Conservation (phyloP, 1,140 invertebrate species). For the Drosophila prosaltans region DNA sequence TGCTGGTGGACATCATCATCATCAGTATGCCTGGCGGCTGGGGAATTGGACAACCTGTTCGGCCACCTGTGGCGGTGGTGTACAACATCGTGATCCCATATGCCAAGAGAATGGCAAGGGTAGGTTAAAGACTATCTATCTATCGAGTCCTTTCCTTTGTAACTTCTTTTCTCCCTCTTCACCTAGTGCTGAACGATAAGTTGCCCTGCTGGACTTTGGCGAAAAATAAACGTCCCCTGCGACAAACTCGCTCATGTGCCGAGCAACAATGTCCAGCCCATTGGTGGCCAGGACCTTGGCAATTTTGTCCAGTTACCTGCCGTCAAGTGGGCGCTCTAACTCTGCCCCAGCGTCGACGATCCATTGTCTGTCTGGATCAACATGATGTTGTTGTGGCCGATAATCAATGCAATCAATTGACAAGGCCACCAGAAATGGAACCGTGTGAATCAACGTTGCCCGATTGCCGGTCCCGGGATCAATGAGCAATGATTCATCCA, state of each 20-base stretch:
- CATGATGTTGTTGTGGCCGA: slow-evolving; percentile 88
- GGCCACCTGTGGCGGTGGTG: slow-evolving; percentile 93
- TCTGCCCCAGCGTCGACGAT: slow-evolving; percentile 86
- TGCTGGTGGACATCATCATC: slow-evolving; percentile 82
- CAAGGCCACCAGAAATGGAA: slow-evolving; percentile 86
- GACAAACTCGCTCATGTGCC: slow-evolving; percentile 87
- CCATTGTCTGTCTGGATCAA: slow-evolving; percentile 89
- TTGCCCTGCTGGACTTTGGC: slow-evolving; percentile 86
- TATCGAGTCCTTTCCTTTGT: too few species aligned
- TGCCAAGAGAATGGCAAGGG: slow-evolving; percentile 88
- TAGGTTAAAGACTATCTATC: slow-evolving; percentile 21
- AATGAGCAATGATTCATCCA: not conserved
- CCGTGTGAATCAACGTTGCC: slow-evolving; percentile 86
- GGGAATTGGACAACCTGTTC: slow-evolving; percentile 89
- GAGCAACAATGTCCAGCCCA: slow-evolving; percentile 89
- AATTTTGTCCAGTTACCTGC: slow-evolving; percentile 91
- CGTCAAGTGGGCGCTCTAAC: slow-evolving; percentile 76
- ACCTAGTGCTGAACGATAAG: slow-evolving; percentile 86
- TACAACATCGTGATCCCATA: slow-evolving; percentile 87
- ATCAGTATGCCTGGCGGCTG: slow-evolving; percentile 90
- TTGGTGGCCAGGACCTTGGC: slow-evolving; percentile 93
- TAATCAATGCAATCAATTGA: slow-evolving; percentile 85
- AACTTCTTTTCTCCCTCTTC: not conserved
- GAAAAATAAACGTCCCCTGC: slow-evolving; percentile 86
- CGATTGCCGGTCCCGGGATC: slow-evolving; percentile 82